Conservation (phyloP, 2,797 vertebrate genomes). For the Bradypus variegatus region DNA sequence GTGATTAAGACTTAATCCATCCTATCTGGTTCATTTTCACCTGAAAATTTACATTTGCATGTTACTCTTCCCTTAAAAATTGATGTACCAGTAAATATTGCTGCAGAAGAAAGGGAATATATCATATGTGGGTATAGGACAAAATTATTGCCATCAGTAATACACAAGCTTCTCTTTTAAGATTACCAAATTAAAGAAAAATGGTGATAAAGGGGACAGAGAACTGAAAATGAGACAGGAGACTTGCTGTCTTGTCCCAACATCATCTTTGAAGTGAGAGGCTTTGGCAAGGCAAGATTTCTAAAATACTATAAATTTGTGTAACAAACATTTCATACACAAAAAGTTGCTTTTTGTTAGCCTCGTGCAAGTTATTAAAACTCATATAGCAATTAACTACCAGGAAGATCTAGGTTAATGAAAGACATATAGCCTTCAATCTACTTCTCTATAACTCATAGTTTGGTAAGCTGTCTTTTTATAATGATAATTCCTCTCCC, state of each 20-base stretch:
- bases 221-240: not conserved
- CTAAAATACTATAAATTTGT: not conserved
- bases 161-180: not conserved
- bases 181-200: not conserved
- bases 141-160: not conserved
- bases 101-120: not conserved
- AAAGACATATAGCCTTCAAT: not conserved
- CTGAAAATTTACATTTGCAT: not conserved
- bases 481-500: conserved; percentile 3
- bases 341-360: not conserved
- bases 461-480: not conserved
- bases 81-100: not conserved
- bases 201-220: not conserved
- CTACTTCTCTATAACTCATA: not conserved
- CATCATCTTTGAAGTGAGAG: not conserved
- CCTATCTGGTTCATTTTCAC: not conserved
- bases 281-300: not conserved
- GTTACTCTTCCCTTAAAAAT: not conserved
- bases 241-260: not conserved
- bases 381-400: not conserved
- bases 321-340: not conserved
- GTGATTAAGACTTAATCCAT: not conserved
- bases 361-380: not conserved
- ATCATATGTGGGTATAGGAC: not conserved
- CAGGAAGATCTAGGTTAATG: not conserved